phyloP scores from a whole-genome alignment of 2,797 vertebrate genomes.

The Acanthopagrus latus region DNA sequence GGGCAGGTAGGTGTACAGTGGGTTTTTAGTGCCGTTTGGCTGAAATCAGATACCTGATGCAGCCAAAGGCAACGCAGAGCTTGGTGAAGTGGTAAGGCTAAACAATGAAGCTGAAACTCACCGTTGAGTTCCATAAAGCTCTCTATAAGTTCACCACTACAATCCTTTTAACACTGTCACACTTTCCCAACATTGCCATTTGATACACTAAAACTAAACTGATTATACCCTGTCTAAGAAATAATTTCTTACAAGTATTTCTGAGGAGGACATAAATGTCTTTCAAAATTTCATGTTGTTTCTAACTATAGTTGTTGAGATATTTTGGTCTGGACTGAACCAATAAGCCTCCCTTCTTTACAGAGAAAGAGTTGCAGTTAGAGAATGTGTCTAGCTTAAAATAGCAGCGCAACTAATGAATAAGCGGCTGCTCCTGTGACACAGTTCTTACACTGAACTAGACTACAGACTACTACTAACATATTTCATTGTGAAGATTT shows the following conservation, averaged over 20 bases:
- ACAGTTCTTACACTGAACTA: slow-evolving; percentile 1
- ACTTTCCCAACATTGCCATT: neutral
- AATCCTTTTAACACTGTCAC: neutral
- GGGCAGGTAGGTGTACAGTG: neutral
- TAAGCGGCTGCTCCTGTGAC: slow-evolving; percentile 7
- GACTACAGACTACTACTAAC: neutral
- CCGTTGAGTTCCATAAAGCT: neutral
- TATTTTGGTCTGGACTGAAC: neutral
- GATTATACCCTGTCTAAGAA: neutral
- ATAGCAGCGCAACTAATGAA: slow-evolving; percentile 28
- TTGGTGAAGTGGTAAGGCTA: neutral
- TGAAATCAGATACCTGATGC: neutral
- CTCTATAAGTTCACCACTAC: neutral
- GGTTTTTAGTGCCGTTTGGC: neutral
- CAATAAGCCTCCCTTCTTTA: neutral
- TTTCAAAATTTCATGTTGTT: neutral
- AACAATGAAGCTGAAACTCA: slow-evolving; percentile 1
- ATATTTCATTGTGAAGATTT: neutral
- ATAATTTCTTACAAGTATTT: neutral
- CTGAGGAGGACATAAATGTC: neutral
- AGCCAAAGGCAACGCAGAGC: neutral
- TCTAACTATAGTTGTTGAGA: neutral
- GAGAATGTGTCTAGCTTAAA: slow-evolving; percentile 23
- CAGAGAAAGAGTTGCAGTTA: neutral
- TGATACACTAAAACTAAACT: neutral